Percentiles rank a stretch among this genome's conserved stretches.
Conservation (phyloP, 92 coral and sea anemone species). For the Chrysogorgia sp. region DNA sequence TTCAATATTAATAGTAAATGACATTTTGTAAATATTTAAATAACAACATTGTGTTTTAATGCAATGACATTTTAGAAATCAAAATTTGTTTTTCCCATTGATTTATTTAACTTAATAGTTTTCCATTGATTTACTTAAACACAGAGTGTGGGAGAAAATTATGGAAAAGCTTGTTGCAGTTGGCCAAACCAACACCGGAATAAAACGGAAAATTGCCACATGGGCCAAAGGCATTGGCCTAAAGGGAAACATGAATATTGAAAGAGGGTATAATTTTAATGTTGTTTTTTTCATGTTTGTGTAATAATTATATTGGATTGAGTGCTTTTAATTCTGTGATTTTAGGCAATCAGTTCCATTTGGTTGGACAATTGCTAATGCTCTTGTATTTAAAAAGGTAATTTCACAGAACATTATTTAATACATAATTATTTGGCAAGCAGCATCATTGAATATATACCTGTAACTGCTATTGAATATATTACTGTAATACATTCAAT, state of each 20-base stretch:
- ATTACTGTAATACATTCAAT: too few relatives aligned
- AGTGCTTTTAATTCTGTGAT: too few relatives aligned
- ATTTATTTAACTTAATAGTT: background rate
- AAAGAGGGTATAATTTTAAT: constrained; percentile 64
- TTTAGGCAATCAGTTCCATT: constrained; percentile 73
- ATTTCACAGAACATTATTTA: background rate
- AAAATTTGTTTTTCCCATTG: too few relatives aligned
- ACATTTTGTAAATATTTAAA: too few relatives aligned
- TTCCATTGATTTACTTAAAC: background rate
- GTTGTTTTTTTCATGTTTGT: background rate
- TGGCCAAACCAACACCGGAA: constrained; percentile 79
- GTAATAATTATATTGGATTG: too few relatives aligned
- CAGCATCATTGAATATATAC: background rate
- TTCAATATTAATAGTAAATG: background rate
- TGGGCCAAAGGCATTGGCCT: constrained; percentile 91
- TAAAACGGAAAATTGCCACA: constrained; percentile 76
- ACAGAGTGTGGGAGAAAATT: constrained; percentile 96
- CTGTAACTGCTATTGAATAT: too few relatives aligned
- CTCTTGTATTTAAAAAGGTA: constrained; percentile 88
- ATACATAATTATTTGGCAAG: background rate
- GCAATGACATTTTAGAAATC: too few relatives aligned
- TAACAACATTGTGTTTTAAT: too few relatives aligned
- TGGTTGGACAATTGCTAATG: constrained; percentile 85
- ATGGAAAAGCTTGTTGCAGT: constrained; percentile 80
- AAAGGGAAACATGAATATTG: constrained; percentile 83